Percentiles rank a stretch among this genome's conserved stretches.
These are phyloP conservation scores for Exaiptasia diaphana DNA, from an alignment of 64 coral and sea anemone genomes.

Conservation along the genomic window DNA sequence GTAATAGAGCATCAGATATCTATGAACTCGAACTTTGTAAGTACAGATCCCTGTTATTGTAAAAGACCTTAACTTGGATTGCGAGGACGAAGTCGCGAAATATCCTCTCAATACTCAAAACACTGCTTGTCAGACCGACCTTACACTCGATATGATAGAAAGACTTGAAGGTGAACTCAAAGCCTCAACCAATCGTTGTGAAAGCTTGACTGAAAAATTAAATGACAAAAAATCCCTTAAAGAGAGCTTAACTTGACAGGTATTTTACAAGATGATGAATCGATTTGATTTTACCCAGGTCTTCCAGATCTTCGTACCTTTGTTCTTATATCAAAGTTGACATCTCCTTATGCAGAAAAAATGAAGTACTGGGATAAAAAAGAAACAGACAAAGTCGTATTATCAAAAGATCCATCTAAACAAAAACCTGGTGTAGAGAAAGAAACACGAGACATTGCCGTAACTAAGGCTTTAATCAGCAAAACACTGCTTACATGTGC, in stretches of 20 bases:
- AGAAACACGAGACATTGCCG: too few relatives aligned
- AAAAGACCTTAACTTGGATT: neutral
- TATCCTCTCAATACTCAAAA: neutral
- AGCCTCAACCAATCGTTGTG: neutral
- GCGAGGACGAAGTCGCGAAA: neutral
- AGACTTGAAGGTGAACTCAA: neutral
- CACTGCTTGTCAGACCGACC: neutral
- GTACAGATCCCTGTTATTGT: neutral
- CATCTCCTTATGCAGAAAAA: constrained; percentile 18
- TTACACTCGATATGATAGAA: constrained; percentile 1
- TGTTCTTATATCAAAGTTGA: neutral
- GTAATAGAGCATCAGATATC: neutral
- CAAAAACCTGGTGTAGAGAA: neutral
- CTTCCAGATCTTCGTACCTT: constrained; percentile 4
- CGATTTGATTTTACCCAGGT: constrained; percentile 22
- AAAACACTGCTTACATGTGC: too few relatives aligned
- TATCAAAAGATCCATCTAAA: neutral
- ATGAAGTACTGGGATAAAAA: constrained; percentile 53
- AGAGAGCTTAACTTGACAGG: neutral
- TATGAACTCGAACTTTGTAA: neutral
- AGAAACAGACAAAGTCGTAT: neutral
- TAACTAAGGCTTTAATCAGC: too few relatives aligned
- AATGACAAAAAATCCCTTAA: neutral
- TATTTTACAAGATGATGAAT: constrained; percentile 20
- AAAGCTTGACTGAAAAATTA: neutral